Conservation (phyloP, 2,888 invertebrate species). For the Melipona beecheii region DNA sequence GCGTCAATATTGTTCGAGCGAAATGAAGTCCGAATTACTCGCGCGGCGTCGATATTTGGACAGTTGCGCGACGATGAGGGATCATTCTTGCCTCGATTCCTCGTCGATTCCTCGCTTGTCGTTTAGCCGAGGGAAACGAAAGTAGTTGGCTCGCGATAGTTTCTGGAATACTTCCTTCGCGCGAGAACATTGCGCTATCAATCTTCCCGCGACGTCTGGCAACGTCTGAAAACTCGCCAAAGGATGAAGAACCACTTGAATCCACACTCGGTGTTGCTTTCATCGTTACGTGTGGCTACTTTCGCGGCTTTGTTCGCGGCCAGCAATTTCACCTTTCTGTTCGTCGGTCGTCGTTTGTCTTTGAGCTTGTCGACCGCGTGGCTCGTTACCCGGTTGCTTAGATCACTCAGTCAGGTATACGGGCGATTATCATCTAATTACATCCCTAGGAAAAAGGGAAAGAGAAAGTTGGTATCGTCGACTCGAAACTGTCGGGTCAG, state of each 20-base stretch:
- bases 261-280: conserved; percentile 44
- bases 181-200: conserved; percentile 41
- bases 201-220: conserved; percentile 45
- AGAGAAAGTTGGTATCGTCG: not conserved
- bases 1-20: conserved; percentile 39
- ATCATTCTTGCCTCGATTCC: not conserved
- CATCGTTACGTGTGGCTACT: conserved; percentile 1
- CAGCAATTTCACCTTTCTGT: conserved; percentile 35
- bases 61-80: conserved; percentile 36
- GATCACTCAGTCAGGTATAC: not conserved
- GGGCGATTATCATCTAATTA: conserved; percentile 39
- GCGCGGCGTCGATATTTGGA: conserved; percentile 28
- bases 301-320: conserved; percentile 16
- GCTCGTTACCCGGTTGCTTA: conserved; percentile 6
- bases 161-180: conserved; percentile 30
- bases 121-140: not conserved
- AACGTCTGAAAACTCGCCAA: not conserved
- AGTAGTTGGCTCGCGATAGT: conserved; percentile 26
- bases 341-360: conserved; percentile 20
- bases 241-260: conserved; percentile 55
- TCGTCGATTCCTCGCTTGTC: conserved; percentile 2
- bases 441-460: not conserved
- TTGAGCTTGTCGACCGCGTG: conserved; percentile 16
- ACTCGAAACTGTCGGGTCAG: not conserved
- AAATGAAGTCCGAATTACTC: conserved; percentile 49